Percentiles rank a stretch among this genome's conserved stretches.
Conservation (phyloP, 2,797 vertebrate species). For the Ctenopoma kingsleyae region DNA sequence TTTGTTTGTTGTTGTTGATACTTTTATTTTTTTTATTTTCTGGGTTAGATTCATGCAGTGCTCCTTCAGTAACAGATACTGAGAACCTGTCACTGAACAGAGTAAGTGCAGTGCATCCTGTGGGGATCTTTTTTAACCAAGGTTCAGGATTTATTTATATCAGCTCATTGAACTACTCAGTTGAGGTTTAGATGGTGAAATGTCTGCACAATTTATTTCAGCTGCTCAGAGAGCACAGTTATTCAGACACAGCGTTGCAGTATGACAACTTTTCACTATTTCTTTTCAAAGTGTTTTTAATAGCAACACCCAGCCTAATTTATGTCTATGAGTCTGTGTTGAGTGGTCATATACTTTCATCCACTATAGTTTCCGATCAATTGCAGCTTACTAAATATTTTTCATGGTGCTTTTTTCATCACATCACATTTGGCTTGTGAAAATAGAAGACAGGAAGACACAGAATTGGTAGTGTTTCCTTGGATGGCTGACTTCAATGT, state of each 20-base stretch:
- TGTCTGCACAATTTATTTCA: conserved; percentile 52
- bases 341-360: conserved; percentile 55
- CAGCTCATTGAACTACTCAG: conserved; percentile 58
- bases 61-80: conserved; percentile 65
- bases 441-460: conserved; percentile 55
- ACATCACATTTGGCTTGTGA: conserved; percentile 48
- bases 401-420: conserved; percentile 42
- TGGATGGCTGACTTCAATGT: conserved; percentile 75
- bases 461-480: conserved; percentile 62
- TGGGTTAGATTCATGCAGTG: conserved; percentile 44
- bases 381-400: conserved; percentile 59
- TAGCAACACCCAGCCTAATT: conserved; percentile 56
- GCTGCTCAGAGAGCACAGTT: conserved; percentile 43
- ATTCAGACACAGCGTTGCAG: conserved; percentile 54
- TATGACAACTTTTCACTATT: conserved; percentile 48
- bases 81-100: conserved; percentile 48
- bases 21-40: conserved; percentile 29
- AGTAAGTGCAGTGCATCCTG: conserved; percentile 38
- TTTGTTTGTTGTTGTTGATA: conserved; percentile 45
- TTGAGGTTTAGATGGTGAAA: conserved; percentile 60
- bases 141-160: conserved; percentile 55
- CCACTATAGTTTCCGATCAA: conserved; percentile 49
- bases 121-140: conserved; percentile 57
- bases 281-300: conserved; percentile 60
- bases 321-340: conserved; percentile 35